phyloP scores from a whole-genome alignment of 53 echinoderm and acorn worm species.

The Henricia sp. region DNA sequence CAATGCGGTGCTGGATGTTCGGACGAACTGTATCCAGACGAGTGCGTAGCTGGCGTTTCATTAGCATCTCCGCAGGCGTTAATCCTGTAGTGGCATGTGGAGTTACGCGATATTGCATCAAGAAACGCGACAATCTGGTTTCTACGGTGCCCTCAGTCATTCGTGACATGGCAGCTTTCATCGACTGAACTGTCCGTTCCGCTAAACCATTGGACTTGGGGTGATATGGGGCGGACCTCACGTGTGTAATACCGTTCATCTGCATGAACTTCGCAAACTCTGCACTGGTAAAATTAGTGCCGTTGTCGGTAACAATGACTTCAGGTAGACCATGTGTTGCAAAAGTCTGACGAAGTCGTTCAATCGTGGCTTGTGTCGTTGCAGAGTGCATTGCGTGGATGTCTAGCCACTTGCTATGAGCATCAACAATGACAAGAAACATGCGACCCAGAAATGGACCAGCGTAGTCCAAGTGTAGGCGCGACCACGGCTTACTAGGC shows the following conservation, averaged over 20 bases:
- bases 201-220: slow-evolving; percentile 28
- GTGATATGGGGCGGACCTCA: slow-evolving; percentile 16
- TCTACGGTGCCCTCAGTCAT: slow-evolving; percentile 5
- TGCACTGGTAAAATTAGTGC: slow-evolving; percentile 1
- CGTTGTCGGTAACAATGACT: slow-evolving; percentile 42
- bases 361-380: slow-evolving; percentile 33
- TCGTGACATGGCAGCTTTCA: slow-evolving; percentile 2
- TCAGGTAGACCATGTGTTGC: slow-evolving; percentile 35
- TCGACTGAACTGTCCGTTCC: slow-evolving; percentile 32
- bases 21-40: slow-evolving; percentile 34
- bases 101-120: slow-evolving; percentile 16
- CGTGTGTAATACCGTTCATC: slow-evolving; percentile 13
- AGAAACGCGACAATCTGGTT: slow-evolving; percentile 30
- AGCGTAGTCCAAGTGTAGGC: slow-evolving; percentile 14
- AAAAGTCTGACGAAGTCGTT: slow-evolving; percentile 8
- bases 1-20: neutral
- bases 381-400: slow-evolving; percentile 50
- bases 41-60: neutral
- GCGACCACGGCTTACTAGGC: neutral
- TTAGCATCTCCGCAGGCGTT: slow-evolving; percentile 7
- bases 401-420: slow-evolving; percentile 58
- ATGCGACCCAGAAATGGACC: slow-evolving; percentile 12
- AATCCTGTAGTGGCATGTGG: slow-evolving; percentile 19
- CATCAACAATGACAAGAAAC: slow-evolving; percentile 48
- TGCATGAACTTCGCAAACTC: slow-evolving; percentile 38